Conservation (phyloP, 1,140 invertebrate genomes). For the Gryllus bimaculatus region DNA sequence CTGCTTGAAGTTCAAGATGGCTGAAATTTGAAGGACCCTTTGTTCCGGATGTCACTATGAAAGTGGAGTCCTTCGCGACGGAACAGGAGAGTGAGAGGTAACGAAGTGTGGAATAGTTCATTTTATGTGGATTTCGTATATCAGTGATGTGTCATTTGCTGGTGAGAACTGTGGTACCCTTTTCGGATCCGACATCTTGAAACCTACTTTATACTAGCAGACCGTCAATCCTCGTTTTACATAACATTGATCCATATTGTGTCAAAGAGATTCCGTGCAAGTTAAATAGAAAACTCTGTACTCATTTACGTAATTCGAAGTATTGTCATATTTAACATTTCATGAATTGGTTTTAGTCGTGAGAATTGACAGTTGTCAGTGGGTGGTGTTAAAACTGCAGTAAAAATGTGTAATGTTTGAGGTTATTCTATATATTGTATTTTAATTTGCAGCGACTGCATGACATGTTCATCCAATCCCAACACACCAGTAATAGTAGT, state of each 20-base stretch:
- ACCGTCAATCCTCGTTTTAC: not conserved
- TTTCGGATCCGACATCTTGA: constrained; percentile 10
- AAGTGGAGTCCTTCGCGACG: constrained; percentile 21
- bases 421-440: constrained; percentile 6
- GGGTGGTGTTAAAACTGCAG: not conserved
- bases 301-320: not conserved
- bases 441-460: constrained; percentile 49
- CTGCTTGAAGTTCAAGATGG: constrained; percentile 22
- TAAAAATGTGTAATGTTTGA: not conserved
- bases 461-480: constrained; percentile 63
- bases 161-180: not conserved
- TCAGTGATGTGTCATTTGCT: not conserved
- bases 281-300: not conserved
- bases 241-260: not conserved
- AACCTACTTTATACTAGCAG: not conserved
- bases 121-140: not conserved
- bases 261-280: not conserved
- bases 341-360: not conserved
- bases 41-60: constrained; percentile 25
- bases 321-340: not conserved
- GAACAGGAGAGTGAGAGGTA: constrained; percentile 23
- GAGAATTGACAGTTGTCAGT: not conserved
- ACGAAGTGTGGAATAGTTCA: constrained; percentile 9
- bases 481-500: constrained; percentile 42
- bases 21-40: constrained; percentile 24